Base-by-base conservation (phyloP, 2,113 vertebrate genomes). In the Syngnathoides biaculeatus region DNA sequence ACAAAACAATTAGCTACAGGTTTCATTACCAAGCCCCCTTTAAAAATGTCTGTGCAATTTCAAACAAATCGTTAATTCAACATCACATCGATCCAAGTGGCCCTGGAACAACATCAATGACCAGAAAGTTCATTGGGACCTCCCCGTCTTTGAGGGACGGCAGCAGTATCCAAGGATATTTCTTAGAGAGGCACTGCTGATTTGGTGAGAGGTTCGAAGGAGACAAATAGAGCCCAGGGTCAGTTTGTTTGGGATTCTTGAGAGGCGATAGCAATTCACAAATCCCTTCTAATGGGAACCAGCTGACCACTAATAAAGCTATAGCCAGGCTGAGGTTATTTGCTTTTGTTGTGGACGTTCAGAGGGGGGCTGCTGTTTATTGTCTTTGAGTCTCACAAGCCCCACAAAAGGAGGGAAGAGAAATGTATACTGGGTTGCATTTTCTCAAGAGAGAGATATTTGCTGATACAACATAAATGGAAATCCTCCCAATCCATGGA, bases 211-310 rank as follows among this genome's bases (percentile, higher is more conserved):
- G 70, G 82, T 77, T 77, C 64, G 61, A 73, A 9, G 35, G 59
- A 84, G 79, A 78, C 85, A 88, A 85, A 86, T 72, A 87, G 80
- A 81, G 64, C 66, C 11, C 40, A 77, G 66, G 81, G 78, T 84
- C 76, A 69, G 79, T 83, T 84, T 85, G 87, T 90, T 89, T 87
- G 87, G 83, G 83, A 90, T 88, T 87, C 84, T 86, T 88, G 80
- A 76, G 79, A 74, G 72, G 77, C 83, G 78, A 89, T 77, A 87
- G 84, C 77, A 80, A 79, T 86, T 90, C 87, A 87, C 88, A 91
- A 83, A 89, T 81, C 69, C 71, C 65, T 79, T 84, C 86, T 89
- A 92, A 91, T 88, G 85, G 87, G 79, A 90, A 80, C 84, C 89
- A 88, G 85, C 86, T 90, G 88, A 84, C 74, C 11, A 30, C 67